Evolutionary conservation across 2,888 invertebrate species (phyloP).

Genomic region (Hymenopus coronatus): DNA sequence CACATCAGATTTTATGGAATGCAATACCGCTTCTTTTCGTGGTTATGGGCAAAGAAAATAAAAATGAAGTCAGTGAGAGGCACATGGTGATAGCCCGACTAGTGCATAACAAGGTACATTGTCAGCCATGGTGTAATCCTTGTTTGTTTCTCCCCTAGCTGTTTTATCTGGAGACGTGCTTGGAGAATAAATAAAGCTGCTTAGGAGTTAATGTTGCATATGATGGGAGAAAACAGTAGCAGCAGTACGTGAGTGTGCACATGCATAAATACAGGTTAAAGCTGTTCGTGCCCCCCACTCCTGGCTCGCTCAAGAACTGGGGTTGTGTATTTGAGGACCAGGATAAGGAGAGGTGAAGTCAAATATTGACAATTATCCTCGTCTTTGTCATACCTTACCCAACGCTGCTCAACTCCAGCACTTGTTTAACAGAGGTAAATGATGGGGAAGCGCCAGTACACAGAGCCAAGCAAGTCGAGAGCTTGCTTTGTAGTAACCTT

Average conservation of each 20-base stretch:
- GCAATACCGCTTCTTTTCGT: too few species aligned
- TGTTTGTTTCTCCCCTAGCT: not conserved
- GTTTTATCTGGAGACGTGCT: not conserved
- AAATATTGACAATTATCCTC: conserved; percentile 12
- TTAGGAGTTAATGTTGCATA: not conserved
- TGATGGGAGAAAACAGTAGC: not conserved
- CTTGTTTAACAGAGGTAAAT: not conserved
- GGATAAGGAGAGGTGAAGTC: not conserved
- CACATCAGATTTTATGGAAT: too few species aligned
- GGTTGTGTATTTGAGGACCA: not conserved
- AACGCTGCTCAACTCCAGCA: not conserved
- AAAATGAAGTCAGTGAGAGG: not conserved
- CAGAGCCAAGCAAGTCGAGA: not conserved
- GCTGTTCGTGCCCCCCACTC: not conserved
- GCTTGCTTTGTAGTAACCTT: too few species aligned
- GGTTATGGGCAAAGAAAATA: not conserved
- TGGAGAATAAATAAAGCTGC: not conserved
- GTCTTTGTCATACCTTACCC: not conserved
- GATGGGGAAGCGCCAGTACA: not conserved
- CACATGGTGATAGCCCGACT: not conserved
- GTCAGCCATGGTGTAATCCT: not conserved
- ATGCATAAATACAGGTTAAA: not conserved
- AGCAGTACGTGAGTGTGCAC: not conserved
- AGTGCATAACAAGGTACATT: not conserved
- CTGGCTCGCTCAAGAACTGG: not conserved